Conservation (phyloP, 2,797 vertebrate genomes). For the Brotula barbata region DNA sequence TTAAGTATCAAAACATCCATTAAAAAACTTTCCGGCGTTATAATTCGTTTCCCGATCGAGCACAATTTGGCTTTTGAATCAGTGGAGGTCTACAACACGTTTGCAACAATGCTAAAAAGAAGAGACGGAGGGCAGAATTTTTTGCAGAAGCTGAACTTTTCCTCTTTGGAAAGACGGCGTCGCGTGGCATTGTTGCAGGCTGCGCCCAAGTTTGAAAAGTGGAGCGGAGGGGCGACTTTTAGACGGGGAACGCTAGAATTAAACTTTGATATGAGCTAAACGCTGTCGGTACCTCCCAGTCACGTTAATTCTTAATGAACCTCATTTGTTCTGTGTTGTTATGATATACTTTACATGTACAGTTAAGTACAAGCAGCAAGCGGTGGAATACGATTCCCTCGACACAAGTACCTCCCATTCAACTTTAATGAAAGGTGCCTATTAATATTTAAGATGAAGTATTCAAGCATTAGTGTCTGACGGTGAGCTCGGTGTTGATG, state of each 20-base stretch:
- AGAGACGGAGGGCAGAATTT: background rate
- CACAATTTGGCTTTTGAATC: slow-evolving; percentile 1
- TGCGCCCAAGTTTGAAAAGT: no score
- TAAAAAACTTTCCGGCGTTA: no score
- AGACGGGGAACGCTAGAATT: slow-evolving; percentile 13
- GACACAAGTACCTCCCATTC: slow-evolving; percentile 48
- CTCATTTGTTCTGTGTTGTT: slow-evolving; percentile 24
- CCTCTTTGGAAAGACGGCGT: no score
- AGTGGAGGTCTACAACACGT: background rate
- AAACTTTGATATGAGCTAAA: slow-evolving; percentile 19
- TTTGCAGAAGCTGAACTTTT: background rate
- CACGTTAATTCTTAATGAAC: slow-evolving; percentile 20
- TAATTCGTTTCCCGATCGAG: no score
- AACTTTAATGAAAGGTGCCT: slow-evolving; percentile 43
- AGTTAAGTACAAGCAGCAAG: slow-evolving; percentile 35
- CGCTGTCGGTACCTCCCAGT: slow-evolving; percentile 1
- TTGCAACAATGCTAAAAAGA: background rate
- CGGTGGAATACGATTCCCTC: slow-evolving; percentile 37
- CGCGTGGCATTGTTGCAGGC: no score
- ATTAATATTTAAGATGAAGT: slow-evolving; percentile 56
- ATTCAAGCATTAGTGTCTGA: slow-evolving; percentile 30
- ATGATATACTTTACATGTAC: slow-evolving; percentile 30
- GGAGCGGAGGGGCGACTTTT: no score
- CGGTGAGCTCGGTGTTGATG: slow-evolving; percentile 29
- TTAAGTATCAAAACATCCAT: background rate